Conservation (phyloP, 2,888 invertebrate species). For the Aporophyla lueneburgensis region DNA sequence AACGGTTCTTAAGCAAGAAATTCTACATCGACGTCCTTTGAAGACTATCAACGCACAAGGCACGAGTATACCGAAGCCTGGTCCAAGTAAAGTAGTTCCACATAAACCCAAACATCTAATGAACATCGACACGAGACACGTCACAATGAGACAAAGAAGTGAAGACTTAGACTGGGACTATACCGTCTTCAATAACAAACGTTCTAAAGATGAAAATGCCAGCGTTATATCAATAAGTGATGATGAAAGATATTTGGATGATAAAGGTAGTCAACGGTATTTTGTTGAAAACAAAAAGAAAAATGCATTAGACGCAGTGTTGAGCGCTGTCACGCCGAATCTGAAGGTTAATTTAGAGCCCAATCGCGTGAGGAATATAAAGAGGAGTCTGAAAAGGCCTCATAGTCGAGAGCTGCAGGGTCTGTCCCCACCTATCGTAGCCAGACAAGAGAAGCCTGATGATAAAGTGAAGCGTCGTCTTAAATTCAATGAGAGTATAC, state of each 20-base stretch:
- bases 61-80: conserved; percentile 41
- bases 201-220: conserved; percentile 44
- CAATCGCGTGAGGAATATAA: conserved; percentile 80
- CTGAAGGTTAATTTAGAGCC: conserved; percentile 70
- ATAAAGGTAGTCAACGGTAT: conserved; percentile 41
- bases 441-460: conserved; percentile 67
- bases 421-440: conserved; percentile 70
- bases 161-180: conserved; percentile 76
- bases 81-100: conserved; percentile 51
- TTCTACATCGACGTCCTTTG: conserved; percentile 72
- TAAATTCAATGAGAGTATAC: conserved; percentile 70
- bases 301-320: conserved; percentile 60
- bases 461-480: conserved; percentile 75
- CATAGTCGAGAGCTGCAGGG: conserved; percentile 84
- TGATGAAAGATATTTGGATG: conserved; percentile 66
- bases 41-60: conserved; percentile 71
- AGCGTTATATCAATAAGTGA: conserved; percentile 71
- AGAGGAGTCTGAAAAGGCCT: conserved; percentile 83
- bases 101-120: conserved; percentile 44
- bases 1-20: conserved; percentile 31
- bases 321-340: conserved; percentile 73
- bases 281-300: conserved; percentile 60
- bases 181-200: conserved; percentile 74
- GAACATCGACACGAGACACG: conserved; percentile 72
- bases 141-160: conserved; percentile 73